Evolutionary conservation across 2,113 vertebrate species (phyloP), one percentile per base, ranked within the genome.

Genomic region (Petroica traversi): DNA sequence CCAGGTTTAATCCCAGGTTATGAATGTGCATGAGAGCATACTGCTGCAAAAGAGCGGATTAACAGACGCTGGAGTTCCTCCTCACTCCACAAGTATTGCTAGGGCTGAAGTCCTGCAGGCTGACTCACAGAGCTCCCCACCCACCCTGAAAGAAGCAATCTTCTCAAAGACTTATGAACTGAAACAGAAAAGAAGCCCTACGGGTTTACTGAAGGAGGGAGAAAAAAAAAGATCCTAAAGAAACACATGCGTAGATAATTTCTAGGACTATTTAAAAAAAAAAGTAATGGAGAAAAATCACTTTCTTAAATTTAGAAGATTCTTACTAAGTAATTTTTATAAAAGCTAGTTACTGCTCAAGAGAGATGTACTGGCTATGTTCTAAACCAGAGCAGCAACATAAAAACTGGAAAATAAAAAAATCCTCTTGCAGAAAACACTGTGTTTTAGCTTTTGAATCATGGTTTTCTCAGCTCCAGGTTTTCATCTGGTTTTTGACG

Each of bases 111-210:
- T 89, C 81, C 88, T 84, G 48, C 38, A 45, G 59, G 63, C 43
- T 96, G 94, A 95, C 79, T 96, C 92, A 93, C 69, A n/a, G 14
- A 12, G 63, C 2, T 88, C 92, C 63, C 82, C 90, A 92, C 85
- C 91, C 92, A 3, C 86, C n/a, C 51, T 22, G 33, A 72, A 72
- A 89, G 41, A 75, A 75, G 40, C 34, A 43, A 68, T 46, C 61
- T 75, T 64, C 38, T 38, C 5, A 2, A 79, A 75, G 31, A 57
- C 48, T 61, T 82, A 46, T 41, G 80, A 89, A 87, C 51, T 51
- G 54, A 49, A 59, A 86, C 2, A 49, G 67, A 58, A 85, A 61
- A 72, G 10, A 88, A 87, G 43, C 14, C 16, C 29, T 54, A 69
- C 0, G 0, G 8, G 38, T 69, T 83, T 79, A 26, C 81, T 64